Evolutionary conservation across 2,113 vertebrate genomes (phyloP), one percentile per base, ranked within the genome.

Genomic region (Carollia perspicillata): DNA sequence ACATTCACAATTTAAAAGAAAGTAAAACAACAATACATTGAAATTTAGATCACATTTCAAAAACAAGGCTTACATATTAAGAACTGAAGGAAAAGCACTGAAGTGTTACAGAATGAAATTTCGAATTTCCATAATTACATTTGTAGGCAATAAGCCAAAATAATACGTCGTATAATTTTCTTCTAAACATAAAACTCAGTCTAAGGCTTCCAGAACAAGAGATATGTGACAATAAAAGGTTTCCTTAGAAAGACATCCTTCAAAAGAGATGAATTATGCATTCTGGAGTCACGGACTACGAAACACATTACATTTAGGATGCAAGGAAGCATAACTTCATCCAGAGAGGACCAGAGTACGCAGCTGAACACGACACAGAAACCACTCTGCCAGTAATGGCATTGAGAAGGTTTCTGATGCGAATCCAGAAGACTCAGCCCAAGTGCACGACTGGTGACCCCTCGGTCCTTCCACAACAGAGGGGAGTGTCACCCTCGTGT

Each of bases 121-220:
- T 55, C 37, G 65, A 66, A 75, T 72, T 84, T 81, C 84, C 75
- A 47, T 37, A 87, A 90, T 72, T 60, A 74, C 17, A 51, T 92
- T 87, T 74, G 55, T 16, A 60, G 53, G 60, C 53, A 44, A 92
- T 83, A 92, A 74, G 69, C 53, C 92, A 91, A 81, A 86, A 63
- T 26, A 91, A 68, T 6, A 42, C 40, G 40, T 47, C 33, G 7
- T 42, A 33, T 65, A 35, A 87, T 86, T 94, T 80, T 89, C 60
- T 96, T 91, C 89, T 89, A 40, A 89, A 86, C 30, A 33, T n/a
- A 72, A 81, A 93, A 87, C 47, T 89, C 89, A 80, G 35, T 77
- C 33, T 75, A 93, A 72, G 63, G 40, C 49, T 93, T 85, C 80
- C 10, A 40, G 80, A 53, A 80, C 66, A 90, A 81, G 75, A 77